phyloP scores from a whole-genome alignment of 2,888 invertebrate species.

The Nomada fabriciana region DNA sequence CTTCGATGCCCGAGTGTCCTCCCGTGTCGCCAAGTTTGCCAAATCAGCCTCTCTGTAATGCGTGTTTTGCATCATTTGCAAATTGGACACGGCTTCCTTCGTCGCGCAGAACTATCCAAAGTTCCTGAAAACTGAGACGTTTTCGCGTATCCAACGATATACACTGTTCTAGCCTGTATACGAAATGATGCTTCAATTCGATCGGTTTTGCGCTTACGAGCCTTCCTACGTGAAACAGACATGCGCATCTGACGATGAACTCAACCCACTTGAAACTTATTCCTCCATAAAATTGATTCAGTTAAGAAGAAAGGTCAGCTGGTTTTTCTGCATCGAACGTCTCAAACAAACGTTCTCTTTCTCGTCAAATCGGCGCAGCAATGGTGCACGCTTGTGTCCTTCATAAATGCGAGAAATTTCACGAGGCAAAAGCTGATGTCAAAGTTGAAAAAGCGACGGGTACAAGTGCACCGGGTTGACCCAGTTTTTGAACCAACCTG shows the following conservation, averaged over 20 bases:
- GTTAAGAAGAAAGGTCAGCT: too few species aligned
- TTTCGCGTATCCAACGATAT: not conserved
- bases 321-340: too few species aligned
- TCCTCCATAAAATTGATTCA: not conserved
- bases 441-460: slow-evolving; percentile 18
- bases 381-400: too few species aligned
- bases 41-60: slow-evolving; percentile 44
- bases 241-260: slow-evolving; percentile 38
- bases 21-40: slow-evolving; percentile 54
- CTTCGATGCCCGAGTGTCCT: slow-evolving; percentile 63
- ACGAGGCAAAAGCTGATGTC: not conserved
- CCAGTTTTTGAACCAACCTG: slow-evolving; percentile 43
- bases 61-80: slow-evolving; percentile 25
- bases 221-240: slow-evolving; percentile 17
- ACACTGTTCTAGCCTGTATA: not conserved
- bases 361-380: too few species aligned
- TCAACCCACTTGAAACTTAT: slow-evolving; percentile 38
- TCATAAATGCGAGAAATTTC: not conserved
- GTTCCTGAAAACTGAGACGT: not conserved
- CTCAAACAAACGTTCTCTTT: too few species aligned
- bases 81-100: slow-evolving; percentile 18
- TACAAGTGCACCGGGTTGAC: slow-evolving; percentile 44
- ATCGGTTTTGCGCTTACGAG: slow-evolving; percentile 48
- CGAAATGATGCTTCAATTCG: slow-evolving; percentile 41
- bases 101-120: not conserved